phyloP scores from a whole-genome alignment of 2,888 invertebrate species.

The Caenorhabditis wallacei region DNA sequence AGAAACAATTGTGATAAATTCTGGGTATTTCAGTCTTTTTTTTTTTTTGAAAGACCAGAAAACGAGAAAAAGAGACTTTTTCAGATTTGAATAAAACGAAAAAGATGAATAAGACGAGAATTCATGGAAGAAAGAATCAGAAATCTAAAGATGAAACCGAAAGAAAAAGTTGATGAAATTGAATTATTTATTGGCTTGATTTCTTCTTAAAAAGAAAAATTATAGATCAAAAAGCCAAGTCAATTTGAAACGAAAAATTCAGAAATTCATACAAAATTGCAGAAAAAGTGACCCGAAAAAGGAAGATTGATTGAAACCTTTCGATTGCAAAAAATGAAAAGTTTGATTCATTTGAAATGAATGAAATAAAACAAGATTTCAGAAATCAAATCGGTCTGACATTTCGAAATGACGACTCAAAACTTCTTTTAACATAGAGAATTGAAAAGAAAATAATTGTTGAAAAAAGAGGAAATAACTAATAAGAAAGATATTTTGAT shows the following conservation, averaged over 20 bases:
- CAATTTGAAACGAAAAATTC: too few species aligned
- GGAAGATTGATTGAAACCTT: background rate
- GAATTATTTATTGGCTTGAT: too few species aligned
- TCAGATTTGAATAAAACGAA: too few species aligned
- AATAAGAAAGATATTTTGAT: conserved; percentile 36
- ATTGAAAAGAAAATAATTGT: too few species aligned
- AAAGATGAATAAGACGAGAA: too few species aligned
- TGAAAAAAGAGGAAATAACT: conserved; percentile 9
- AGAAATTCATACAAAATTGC: too few species aligned
- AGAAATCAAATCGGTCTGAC: conserved; percentile 17
- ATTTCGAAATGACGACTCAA: background rate
- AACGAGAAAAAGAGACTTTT: too few species aligned
- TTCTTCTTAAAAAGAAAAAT: too few species aligned
- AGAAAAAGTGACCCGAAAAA: too few species aligned
- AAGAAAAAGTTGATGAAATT: background rate
- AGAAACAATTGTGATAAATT: background rate
- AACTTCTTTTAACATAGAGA: too few species aligned
- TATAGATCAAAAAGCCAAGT: too few species aligned
- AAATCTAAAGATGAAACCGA: background rate
- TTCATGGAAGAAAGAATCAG: too few species aligned
- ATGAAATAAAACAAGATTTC: background rate
- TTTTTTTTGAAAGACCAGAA: background rate
- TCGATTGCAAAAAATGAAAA: background rate
- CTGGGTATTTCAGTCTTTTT: background rate
- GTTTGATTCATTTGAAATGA: conserved; percentile 1